Percentiles rank a stretch among this genome's conserved stretches.
Conservation (phyloP, 2,888 invertebrate genomes). For the Ametastegia equiseti region DNA sequence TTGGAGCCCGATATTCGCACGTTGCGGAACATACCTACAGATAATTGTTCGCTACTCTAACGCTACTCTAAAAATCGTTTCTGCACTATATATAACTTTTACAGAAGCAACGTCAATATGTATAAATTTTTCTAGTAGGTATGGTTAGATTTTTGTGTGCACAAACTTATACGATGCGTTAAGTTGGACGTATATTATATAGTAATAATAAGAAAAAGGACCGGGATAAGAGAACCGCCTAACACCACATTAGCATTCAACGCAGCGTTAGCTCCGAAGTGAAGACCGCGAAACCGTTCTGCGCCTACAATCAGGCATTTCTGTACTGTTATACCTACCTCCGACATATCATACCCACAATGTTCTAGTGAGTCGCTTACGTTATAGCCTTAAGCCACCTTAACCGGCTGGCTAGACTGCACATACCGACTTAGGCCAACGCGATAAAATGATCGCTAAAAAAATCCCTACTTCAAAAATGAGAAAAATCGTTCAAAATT, state of each 20-base stretch:
- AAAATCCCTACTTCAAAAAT: too few relatives aligned
- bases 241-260: constrained; percentile 57
- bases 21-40: too few relatives aligned
- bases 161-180: background rate
- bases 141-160: background rate
- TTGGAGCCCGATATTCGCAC: background rate
- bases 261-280: constrained; percentile 45
- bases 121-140: too few relatives aligned
- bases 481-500: too few relatives aligned
- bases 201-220: background rate
- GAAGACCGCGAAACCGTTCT: constrained; percentile 57
- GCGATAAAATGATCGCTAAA: too few relatives aligned
- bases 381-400: too few relatives aligned
- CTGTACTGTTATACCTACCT: constrained; percentile 53
- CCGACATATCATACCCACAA: background rate
- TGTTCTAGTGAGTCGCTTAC: background rate
- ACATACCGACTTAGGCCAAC: too few relatives aligned
- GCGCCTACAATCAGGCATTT: constrained; percentile 57
- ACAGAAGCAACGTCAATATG: background rate
- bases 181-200: background rate
- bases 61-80: too few relatives aligned
- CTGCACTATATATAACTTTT: background rate
- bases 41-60: too few relatives aligned
- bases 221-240: background rate
- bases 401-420: background rate